These are phyloP conservation scores for Cephus cinctus DNA, from an alignment of 1,140 invertebrate genomes.

Conservation along the genomic window DNA sequence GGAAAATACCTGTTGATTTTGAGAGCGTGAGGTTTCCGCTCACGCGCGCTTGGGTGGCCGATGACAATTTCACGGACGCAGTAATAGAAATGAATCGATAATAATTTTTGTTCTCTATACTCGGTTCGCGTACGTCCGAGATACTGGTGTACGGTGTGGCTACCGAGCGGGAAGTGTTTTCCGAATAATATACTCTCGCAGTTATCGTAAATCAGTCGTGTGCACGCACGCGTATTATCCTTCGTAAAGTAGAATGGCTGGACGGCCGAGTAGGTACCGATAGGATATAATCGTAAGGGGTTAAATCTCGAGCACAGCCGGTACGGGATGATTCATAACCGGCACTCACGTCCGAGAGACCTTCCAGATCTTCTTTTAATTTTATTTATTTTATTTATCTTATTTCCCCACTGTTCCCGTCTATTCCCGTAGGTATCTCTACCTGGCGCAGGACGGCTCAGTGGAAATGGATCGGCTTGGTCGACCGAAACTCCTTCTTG, in stretches of 20 bases:
- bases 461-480: constrained; percentile 20
- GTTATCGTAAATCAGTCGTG: constrained; percentile 23
- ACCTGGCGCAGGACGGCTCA: constrained; percentile 18
- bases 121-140: too few relatives aligned
- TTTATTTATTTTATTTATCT: too few relatives aligned
- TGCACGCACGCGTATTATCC: constrained; percentile 23
- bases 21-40: too few relatives aligned
- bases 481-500: constrained; percentile 16
- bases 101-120: too few relatives aligned
- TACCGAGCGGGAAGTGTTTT: too few relatives aligned
- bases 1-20: too few relatives aligned
- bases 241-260: constrained; percentile 30
- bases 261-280: constrained; percentile 20
- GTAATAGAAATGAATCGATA: too few relatives aligned
- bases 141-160: too few relatives aligned
- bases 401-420: constrained; percentile 22
- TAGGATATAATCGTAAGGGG: constrained; percentile 29
- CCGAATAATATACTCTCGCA: constrained; percentile 23
- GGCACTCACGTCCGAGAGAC: constrained; percentile 22
- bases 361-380: constrained; percentile 15
- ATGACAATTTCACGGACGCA: too few relatives aligned
- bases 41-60: too few relatives aligned
- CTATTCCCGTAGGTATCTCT: constrained; percentile 15
- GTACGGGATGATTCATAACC: constrained; percentile 36
- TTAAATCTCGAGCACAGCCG: constrained; percentile 29